Evolutionary conservation across 2,797 vertebrate genomes (phyloP), one percentile per base, ranked within the genome.

Genomic region (Sebastes goodei): DNA sequence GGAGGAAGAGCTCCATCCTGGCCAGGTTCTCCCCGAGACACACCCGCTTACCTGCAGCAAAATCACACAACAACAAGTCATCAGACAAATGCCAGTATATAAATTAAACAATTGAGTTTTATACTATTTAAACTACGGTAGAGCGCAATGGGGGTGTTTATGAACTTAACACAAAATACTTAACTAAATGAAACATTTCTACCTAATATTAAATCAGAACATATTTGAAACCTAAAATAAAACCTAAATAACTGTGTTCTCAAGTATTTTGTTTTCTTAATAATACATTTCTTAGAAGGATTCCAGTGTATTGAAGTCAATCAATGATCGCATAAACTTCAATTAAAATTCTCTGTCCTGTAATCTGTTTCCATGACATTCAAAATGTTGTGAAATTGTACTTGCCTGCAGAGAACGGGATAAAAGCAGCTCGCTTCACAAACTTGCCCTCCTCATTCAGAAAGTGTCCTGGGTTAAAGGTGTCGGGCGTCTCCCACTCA

Each of bases 391-490:
- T 3, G 32, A 35, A 63, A 21, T 17, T 52, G 1, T 67, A 11
- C 78, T 85, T 23, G 97, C 53, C 53, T 3, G 53, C 53, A 56
- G 53, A 56, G 21, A 98, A 98, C 4, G 97, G 95, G 7, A 97
- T 1, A 68, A 98, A 97, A 25, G 81, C 60, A 1, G 96, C 94
- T 0, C 25, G 91, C 74, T 93, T 97, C 73, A 85, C 90, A 93
- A 97, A 97, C 71, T 94, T 94, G 2, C 96, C 96, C 0, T 96
- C 93, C 5, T 88, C n/a, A 25, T 96, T 94, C 63, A 97, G 89
- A 74, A 97, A 98, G 88, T 97, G 96, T 66, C 76, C 91, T 0
- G 96, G 97, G 74, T 97, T 97, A 71, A 97, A 98, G 0, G 29
- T 61, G 21, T 92, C 2, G 0, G 97, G 96, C 0, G 94, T 96